Conservation (phyloP, 2,888 invertebrate species). For the Lamellibrachia columna region DNA sequence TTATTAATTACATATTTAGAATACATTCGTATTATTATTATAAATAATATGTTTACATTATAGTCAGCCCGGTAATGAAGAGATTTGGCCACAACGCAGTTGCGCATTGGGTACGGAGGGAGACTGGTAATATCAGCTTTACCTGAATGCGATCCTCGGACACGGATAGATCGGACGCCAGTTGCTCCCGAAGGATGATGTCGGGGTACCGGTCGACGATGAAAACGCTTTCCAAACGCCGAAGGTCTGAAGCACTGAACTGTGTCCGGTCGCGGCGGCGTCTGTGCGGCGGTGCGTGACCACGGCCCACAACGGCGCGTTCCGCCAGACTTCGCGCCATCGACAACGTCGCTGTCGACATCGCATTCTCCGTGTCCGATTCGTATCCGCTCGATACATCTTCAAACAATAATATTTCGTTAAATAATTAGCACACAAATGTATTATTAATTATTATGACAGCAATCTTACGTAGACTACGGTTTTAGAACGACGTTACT, state of each 20-base stretch:
- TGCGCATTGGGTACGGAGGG: background rate
- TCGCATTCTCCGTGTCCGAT: background rate
- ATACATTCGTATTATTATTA: background rate
- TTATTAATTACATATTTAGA: background rate
- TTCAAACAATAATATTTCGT: background rate
- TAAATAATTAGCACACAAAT: background rate
- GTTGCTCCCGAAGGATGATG: background rate
- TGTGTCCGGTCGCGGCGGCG: slow-evolving; percentile 7
- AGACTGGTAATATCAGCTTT: background rate
- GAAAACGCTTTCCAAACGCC: background rate
- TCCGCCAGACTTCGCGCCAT: background rate
- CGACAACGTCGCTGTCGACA: background rate
- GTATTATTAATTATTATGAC: too few species aligned
- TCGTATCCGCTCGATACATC: slow-evolving; percentile 1
- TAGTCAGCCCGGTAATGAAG: background rate
- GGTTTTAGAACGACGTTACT: background rate
- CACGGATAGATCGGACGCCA: slow-evolving; percentile 10
- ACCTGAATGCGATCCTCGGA: background rate
- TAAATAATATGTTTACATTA: background rate
- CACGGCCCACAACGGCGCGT: background rate
- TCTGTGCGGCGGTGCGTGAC: slow-evolving; percentile 9
- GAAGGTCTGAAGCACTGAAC: background rate
- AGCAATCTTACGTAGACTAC: too few species aligned
- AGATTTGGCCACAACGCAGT: too few species aligned
- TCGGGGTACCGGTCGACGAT: background rate